A percentile compares a stretch with the other conserved stretches of the same genome.
phyloP scores from a whole-genome alignment of 2,113 vertebrate genomes.

The Chamaetylas fuelleborni region DNA sequence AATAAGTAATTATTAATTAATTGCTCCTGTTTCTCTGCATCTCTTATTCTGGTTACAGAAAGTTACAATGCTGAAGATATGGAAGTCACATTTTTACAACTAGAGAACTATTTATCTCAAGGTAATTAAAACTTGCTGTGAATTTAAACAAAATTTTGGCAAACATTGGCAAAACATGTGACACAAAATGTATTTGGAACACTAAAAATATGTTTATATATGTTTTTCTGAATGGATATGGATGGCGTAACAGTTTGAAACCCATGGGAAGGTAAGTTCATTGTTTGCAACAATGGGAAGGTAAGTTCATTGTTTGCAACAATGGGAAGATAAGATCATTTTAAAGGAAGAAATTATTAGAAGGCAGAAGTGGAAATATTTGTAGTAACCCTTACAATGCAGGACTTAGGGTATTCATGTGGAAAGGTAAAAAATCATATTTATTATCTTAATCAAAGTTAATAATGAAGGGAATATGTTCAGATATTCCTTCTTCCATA shows the following conservation, averaged over 20 bases:
- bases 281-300: neutral
- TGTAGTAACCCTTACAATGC: neutral
- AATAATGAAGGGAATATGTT: neutral
- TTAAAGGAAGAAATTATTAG: neutral
- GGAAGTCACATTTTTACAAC: neutral
- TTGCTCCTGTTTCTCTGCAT: neutral
- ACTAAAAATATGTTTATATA: neutral
- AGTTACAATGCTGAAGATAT: neutral
- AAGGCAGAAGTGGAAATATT: neutral
- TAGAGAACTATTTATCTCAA: neutral
- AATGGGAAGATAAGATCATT: neutral
- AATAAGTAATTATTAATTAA: neutral
- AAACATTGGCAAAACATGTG: neutral
- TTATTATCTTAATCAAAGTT: neutral
- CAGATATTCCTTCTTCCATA: neutral
- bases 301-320: neutral
- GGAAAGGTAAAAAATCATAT: neutral
- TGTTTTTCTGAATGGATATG: neutral
- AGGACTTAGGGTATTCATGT: neutral
- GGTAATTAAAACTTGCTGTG: neutral
- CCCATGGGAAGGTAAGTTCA: neutral
- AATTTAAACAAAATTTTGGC: neutral
- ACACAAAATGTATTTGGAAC: neutral
- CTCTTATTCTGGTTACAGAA: neutral
- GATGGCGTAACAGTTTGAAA: neutral